Evolutionary conservation across 1,140 invertebrate species (phyloP), one percentile per base, ranked within the genome.

Genomic region (Triops cancriformis): DNA sequence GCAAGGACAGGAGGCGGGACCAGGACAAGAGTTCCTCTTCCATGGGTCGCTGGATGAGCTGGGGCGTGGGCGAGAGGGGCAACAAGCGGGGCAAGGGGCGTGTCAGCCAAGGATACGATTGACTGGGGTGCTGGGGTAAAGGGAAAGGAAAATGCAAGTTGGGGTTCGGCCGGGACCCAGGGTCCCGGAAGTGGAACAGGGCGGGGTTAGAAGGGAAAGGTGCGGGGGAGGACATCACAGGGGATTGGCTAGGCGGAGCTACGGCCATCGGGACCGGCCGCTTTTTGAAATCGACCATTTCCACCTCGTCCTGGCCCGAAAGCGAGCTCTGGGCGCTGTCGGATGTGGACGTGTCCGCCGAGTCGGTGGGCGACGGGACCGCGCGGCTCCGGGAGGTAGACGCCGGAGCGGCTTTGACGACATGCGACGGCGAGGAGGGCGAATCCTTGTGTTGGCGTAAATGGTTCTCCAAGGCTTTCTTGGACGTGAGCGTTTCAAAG

Each of bases 401-500:
- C 12, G 76, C 51, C 76, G 41, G n/a, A 18, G 77, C 43, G 26
- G 72, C 42, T 18, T 42, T 26, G 26, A 72, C 26, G 37, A 41
- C 7, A 23, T 73, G 77, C 73, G 73, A 78, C 41, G 64, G 64
- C 14, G 81, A 41, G 9, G 79, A 76, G 12, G 80, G 79, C 0
- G 85, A 84, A 73, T 92, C 91, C 18, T 92, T 91, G 82, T 95
- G 94, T n/a, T 91, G 93, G 82, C 94, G 94, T 41, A 95, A 94
- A 83, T 96, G 94, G 5, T 90, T 87, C 82, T 95, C 93, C 90
- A 96, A 93, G 41, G 90, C 90, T 82, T 95, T 95, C 83, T 95
- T 94, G 3, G 91, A 94, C 77, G 90, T 93, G 82, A 95, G 95
- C 0, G 93, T 95, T 79, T 93, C 91, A 80, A 94, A 91, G 83